Evolutionary conservation across 2,797 vertebrate genomes (phyloP), one percentile per base, ranked within the genome.

Genomic region (Rhadinocentrus ornatus): DNA sequence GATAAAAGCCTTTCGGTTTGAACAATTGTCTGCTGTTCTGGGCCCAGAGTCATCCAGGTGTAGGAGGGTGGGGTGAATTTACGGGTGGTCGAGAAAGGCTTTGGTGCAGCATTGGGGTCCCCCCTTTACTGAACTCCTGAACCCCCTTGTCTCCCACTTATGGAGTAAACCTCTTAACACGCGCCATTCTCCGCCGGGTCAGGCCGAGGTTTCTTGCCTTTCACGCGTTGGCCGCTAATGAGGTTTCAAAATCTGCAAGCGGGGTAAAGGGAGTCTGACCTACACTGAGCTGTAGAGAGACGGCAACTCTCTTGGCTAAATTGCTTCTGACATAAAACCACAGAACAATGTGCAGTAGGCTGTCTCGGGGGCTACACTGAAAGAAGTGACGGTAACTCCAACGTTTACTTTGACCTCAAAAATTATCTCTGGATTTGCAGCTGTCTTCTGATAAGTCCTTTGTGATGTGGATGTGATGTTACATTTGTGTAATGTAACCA

Each of bases 191-290:
- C 67, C 3, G 55, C 39, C 54, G 63, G 92, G 92, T 94, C 90
- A 91, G 77, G 37, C 64, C 52, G 32, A 70, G 92, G 90, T 93
- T 86, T 74, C 59, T 65, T 61, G 86, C 88, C 87, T 89, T 93
- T 94, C 92, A 92, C 93, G 78, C 90, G 55, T 89, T 44, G 31
- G 71, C 77, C 50, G 74, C 88, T 94, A 94, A 94, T 91, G 91
- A 94, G 92, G 89, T 86, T 88, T 90, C 58, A 84, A 74, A 88
- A 86, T 80, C 69, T 71, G 48, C 52, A 71, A 61, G 77, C 79
- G 63, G 88, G 89, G 89, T 84, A 88, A 88, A 59, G 63, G 81
- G 78, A 87, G 88, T 50, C 80, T 87, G 86, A 89, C 86, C 86
- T 77, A 79, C 69, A 66, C 67, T 4, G 83, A 88, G 81, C 78